Evolutionary conservation across 2,888 invertebrate species (phyloP), one percentile per base, ranked within the genome.

Genomic region (Monochamus alternatus): DNA sequence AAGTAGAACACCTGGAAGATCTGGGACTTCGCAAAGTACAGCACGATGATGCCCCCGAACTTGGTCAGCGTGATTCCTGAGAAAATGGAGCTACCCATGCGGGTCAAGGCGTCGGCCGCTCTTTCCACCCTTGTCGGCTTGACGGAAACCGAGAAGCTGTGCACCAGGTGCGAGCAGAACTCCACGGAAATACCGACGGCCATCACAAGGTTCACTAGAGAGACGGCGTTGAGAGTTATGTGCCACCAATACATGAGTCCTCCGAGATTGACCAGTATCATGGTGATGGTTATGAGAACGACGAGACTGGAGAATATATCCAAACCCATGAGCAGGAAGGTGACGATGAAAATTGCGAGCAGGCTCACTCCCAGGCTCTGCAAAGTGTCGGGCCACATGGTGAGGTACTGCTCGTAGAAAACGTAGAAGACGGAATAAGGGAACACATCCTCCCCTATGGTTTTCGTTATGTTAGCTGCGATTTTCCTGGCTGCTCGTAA

Each of bases 11-110:
- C 88, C 78, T 86, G 80, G 91, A 99, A 99, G 81, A 99, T 97
- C 91, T 98, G 98, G 75, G 98, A 98, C 89, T 98, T 98, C 31
- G 99, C 98, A 88, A 98, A 98, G 30, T 96, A 98, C 79, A 99
- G 92, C 72, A 99, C 98, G 79, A 98, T 92, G 87, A 99, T 98
- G 65, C 99, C 99, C 59, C 97, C 98, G 88, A 99, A 97, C 90
- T 99, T 99, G 75, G 99, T 99, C 78, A 99, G 91, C 10, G 99
- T 99, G 86, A 99, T 99, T 74, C 99, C 99, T 64, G 97, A 97
- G 81, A 99, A 95, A 81, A 99, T 96, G 8, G 98, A 98, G 84
- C 96, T 95, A 80, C 98, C 98, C 96, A 98, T 98, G 86, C 94
- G 93, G 12, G 95, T 92, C 43, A 99, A 91, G 1, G 98, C 93